These are phyloP conservation scores for Orgyia antiqua DNA, from an alignment of 2,888 invertebrate species.

Conservation along the genomic window DNA sequence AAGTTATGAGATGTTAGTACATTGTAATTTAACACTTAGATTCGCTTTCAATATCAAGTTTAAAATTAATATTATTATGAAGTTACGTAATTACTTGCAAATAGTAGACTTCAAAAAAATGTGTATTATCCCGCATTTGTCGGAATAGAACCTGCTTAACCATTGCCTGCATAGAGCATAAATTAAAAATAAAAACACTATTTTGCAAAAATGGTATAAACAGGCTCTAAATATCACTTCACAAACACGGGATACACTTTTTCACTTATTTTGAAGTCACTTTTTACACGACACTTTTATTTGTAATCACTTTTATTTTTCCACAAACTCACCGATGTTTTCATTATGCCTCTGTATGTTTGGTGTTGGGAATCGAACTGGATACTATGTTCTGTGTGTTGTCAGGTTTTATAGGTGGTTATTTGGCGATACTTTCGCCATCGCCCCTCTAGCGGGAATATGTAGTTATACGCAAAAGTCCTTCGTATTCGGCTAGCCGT, in stretches of 20 bases:
- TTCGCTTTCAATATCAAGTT: conserved; percentile 2
- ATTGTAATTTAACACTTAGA: conserved; percentile 7
- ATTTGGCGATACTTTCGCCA: conserved; percentile 74
- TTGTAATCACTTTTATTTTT: no score
- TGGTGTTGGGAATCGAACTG: conserved; percentile 72
- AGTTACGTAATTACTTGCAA: conserved; percentile 13
- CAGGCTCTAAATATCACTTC: conserved; percentile 30
- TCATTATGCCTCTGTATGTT: conserved; percentile 73
- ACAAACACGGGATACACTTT: conserved; percentile 43
- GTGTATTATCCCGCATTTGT: conserved; percentile 36
- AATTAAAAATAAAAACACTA: conserved; percentile 14
- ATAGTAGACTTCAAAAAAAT: conserved; percentile 69
- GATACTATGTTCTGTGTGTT: conserved; percentile 56
- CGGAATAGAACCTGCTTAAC: conserved; percentile 24
- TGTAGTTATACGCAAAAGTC: conserved; percentile 43
- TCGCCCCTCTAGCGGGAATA: conserved; percentile 63
- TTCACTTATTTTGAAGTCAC: conserved; percentile 67
- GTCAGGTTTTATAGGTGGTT: conserved; percentile 75
- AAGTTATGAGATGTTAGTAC: conserved; percentile 9
- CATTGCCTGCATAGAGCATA: conserved; percentile 19
- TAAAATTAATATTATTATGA: background rate
- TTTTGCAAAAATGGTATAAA: conserved; percentile 10
- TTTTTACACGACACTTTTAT: conserved; percentile 52
- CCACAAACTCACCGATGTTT: conserved; percentile 69
- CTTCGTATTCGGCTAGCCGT: conserved; percentile 59